Percentiles rank a stretch among this genome's conserved stretches.
Evolutionary conservation across 2,113 vertebrate genomes (phyloP).

Genomic region (Neotragus pygmaeus): DNA sequence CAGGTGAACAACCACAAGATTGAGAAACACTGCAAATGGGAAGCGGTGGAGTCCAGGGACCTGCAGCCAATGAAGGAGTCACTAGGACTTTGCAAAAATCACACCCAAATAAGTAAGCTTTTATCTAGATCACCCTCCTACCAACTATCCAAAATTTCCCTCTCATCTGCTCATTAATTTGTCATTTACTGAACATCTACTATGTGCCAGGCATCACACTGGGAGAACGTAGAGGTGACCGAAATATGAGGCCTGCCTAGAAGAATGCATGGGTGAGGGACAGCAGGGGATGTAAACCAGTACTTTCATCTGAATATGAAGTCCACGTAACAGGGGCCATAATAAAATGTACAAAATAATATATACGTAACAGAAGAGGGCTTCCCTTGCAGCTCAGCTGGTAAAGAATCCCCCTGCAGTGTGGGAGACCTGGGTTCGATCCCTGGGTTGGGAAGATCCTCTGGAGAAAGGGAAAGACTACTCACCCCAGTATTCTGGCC

Average conservation of each 20-base stretch:
- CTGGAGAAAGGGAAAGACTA: too few species aligned
- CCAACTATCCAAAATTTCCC: neutral
- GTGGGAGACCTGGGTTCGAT: too few species aligned
- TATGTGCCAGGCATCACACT: neutral
- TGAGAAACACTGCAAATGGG: neutral
- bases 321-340: neutral
- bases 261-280: neutral
- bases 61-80: neutral
- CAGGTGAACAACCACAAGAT: neutral
- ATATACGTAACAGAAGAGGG: neutral
- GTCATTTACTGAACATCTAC: neutral
- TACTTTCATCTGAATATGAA: neutral
- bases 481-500: too few species aligned
- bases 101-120: neutral
- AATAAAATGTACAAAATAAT: neutral
- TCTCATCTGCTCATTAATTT: neutral
- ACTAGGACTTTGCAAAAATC: neutral
- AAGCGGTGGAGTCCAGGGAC: neutral
- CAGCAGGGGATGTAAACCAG: neutral
- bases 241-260: neutral
- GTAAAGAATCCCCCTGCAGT: too few species aligned
- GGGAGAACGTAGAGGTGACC: neutral
- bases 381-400: neutral
- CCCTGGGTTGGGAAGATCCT: too few species aligned
- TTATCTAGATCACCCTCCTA: neutral